Base-by-base conservation (phyloP, 1,140 invertebrate species). In the Hyposmocoma kahamanoa region DNA sequence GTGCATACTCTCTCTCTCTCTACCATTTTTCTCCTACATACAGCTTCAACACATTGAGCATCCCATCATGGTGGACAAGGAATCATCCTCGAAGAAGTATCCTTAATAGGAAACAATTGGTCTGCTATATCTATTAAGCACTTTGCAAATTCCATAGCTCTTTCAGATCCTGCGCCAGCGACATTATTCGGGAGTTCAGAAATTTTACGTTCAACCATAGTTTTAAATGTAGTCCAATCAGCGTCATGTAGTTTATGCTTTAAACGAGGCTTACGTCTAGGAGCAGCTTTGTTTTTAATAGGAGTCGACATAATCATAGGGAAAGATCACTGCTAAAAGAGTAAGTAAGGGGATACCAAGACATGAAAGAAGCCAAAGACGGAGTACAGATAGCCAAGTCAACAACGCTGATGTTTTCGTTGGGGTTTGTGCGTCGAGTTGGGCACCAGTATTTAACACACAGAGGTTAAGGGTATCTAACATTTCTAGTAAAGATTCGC, bases 1-100 rank as follows among this genome's bases (percentile, higher is more conserved):
- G 0, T 20, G 4, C 6, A 30, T 49, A 49, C 3, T 30, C 11
- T 18, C 30, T n/a, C n/a, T n/a, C n/a, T 26, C 21, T 49, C 47
- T 15, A 38, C 47, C 8, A 30, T 11, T 20, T 41, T 42, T 13
- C 47, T 20, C 15, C n/a, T 21, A 9, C 22, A 18, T 1, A 49
- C 26, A 6, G 36, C 22, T 10, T 30, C 19, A 1, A 38, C 30
- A 30, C 47, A 49, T 26, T 49, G n/a, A 11, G 4, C 9, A 21
- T 49, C 47, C 47, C 47, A 49, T 38, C 47, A 49, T 4, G 47
- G 47, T 11, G 47, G 47, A 4, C 22, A 42, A 1, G 47, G 47
- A 21, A 45, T 32, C 21, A n/a, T 17, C 18, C 18, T 11, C 0
- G 15, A 30, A 11, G 11, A 11, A 1, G 3, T 11, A 6, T 18